Conservation (phyloP, 1,140 invertebrate species). For the Penaeus vannamei region DNA sequence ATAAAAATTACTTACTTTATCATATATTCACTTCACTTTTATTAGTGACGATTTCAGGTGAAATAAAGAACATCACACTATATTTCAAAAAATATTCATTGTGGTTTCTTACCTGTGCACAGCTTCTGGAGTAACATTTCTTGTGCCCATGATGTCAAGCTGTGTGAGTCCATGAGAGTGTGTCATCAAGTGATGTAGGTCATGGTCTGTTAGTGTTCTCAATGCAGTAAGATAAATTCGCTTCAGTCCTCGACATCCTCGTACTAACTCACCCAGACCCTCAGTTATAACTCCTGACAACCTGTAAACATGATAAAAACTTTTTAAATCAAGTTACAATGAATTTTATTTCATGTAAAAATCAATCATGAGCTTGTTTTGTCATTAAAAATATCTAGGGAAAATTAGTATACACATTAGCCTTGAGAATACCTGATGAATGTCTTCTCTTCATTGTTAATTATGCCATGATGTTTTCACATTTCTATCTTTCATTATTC, state of each 20-base stretch:
- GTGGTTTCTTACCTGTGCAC: slow-evolving; percentile 51
- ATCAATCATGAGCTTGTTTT: too few species aligned
- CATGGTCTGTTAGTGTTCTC: slow-evolving; percentile 72
- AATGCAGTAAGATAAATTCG: slow-evolving; percentile 62
- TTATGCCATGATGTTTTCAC: background rate
- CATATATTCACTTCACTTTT: background rate
- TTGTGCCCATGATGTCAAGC: slow-evolving; percentile 73
- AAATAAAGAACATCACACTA: background rate
- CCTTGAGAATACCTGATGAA: too few species aligned
- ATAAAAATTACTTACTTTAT: too few species aligned
- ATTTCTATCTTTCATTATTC: background rate
- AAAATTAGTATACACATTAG: too few species aligned
- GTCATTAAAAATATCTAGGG: too few species aligned
- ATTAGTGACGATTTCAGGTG: background rate
- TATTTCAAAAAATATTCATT: background rate
- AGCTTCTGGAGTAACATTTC: slow-evolving; percentile 69
- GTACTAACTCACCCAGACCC: slow-evolving; percentile 59
- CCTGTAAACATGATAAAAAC: slow-evolving; percentile 10
- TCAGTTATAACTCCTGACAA: slow-evolving; percentile 55
- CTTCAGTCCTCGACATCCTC: slow-evolving; percentile 51
- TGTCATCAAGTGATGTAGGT: slow-evolving; percentile 71
- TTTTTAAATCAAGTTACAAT: background rate
- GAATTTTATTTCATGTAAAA: too few species aligned
- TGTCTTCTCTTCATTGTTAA: background rate
- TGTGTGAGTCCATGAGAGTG: slow-evolving; percentile 71